Conservation (phyloP, 2,888 invertebrate species). For the Sepiola atlantica region DNA sequence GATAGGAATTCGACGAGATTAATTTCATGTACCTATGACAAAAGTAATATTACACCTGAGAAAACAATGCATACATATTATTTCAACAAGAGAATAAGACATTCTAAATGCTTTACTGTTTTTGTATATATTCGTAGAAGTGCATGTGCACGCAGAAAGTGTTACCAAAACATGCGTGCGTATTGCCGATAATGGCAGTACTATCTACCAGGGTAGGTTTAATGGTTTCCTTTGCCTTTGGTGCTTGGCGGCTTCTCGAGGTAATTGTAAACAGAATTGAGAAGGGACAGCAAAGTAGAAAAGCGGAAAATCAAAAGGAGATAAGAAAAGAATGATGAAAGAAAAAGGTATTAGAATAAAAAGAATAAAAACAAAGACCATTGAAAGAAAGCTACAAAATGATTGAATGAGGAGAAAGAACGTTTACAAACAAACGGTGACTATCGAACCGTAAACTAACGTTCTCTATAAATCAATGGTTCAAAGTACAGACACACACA, state of each 20-base stretch:
- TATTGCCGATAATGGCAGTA: not conserved
- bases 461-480: not conserved
- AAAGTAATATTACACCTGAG: too few species aligned
- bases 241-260: not conserved
- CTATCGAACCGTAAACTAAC: not conserved
- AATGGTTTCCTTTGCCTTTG: not conserved
- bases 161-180: not conserved
- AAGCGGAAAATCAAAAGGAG: not conserved
- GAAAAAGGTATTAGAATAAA: not conserved
- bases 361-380: too few species aligned
- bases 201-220: not conserved
- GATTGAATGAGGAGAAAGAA: not conserved
- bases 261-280: not conserved
- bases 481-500: not conserved
- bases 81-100: too few species aligned
- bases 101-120: not conserved
- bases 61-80: too few species aligned
- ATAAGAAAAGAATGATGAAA: not conserved
- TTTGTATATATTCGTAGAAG: not conserved
- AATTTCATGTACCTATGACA: too few species aligned
- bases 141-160: not conserved
- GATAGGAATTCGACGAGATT: too few species aligned
- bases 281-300: not conserved
- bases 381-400: too few species aligned
- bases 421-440: not conserved